Evolutionary conservation across 2,113 vertebrate genomes (phyloP).

Genomic region (Notothenia coriiceps): DNA sequence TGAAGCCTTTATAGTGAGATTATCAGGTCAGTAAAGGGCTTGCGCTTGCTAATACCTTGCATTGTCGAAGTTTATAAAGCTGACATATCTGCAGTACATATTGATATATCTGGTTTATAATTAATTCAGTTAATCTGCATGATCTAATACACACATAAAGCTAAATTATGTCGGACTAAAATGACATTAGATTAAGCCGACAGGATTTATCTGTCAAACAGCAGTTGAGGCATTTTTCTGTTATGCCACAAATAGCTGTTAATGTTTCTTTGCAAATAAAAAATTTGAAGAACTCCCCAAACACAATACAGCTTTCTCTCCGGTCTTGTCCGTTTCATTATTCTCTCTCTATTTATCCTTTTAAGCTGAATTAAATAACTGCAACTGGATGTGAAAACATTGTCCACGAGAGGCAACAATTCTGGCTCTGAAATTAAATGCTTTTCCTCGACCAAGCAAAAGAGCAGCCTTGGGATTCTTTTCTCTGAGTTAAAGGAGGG

Average conservation of each 20-base stretch:
- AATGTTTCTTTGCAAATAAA: conserved; percentile 70
- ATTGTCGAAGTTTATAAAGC: conserved; percentile 66
- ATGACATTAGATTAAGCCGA: conserved; percentile 32
- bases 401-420: conserved; percentile 57
- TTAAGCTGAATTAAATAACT: conserved; percentile 67
- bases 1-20: conserved; percentile 59
- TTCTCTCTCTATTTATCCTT: conserved; percentile 67
- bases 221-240: neutral
- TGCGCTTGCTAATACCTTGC: conserved; percentile 60
- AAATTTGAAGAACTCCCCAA: conserved; percentile 45
- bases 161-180: conserved; percentile 3
- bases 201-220: conserved; percentile 29
- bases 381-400: conserved; percentile 68
- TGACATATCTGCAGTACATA: conserved; percentile 46
- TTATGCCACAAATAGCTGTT: conserved; percentile 39
- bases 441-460: conserved; percentile 36
- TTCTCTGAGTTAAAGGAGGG: conserved; percentile 38
- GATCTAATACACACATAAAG: conserved; percentile 26
- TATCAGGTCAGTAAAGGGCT: conserved; percentile 69
- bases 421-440: conserved; percentile 66
- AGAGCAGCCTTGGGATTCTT: conserved; percentile 33
- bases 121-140: conserved; percentile 52
- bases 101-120: conserved; percentile 54
- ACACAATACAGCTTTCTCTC: conserved; percentile 49
- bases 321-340: conserved; percentile 51